These are phyloP conservation scores for Ernsta delagoae DNA, from an alignment of 2,888 invertebrate genomes.

Conservation along the genomic window DNA sequence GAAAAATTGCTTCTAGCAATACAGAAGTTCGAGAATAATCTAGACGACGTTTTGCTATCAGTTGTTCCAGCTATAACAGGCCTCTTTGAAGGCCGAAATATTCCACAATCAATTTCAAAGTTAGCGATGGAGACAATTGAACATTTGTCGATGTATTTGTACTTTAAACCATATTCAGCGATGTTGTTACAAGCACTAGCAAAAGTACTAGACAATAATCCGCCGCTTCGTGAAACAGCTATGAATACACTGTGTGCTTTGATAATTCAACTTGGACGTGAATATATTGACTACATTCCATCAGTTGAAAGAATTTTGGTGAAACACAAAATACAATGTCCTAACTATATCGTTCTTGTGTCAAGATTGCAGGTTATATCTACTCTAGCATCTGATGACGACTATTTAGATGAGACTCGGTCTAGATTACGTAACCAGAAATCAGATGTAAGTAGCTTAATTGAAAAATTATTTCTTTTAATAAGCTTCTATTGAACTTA, in stretches of 20 bases:
- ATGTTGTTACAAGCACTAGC: conserved; percentile 97
- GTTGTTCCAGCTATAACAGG: conserved; percentile 97
- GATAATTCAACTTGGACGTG: conserved; percentile 94
- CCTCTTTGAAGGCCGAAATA: conserved; percentile 94
- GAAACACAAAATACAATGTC: conserved; percentile 92
- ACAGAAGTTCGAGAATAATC: conserved; percentile 96
- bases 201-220: conserved; percentile 92
- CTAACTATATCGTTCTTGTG: conserved; percentile 91
- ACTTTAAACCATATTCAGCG: conserved; percentile 96
- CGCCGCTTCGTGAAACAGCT: conserved; percentile 90
- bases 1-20: conserved; percentile 93
- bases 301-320: conserved; percentile 91
- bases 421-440: conserved; percentile 88
- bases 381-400: conserved; percentile 91
- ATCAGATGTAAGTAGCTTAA: conserved; percentile 84
- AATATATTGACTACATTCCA: conserved; percentile 96
- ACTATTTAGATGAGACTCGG: conserved; percentile 87
- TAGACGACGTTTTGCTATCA: conserved; percentile 97
- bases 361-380: conserved; percentile 90
- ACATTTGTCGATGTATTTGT: conserved; percentile 93
- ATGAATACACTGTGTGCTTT: conserved; percentile 96
- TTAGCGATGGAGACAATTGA: conserved; percentile 94
- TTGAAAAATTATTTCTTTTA: background rate
- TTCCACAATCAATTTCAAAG: conserved; percentile 90
- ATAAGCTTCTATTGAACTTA: background rate